These are phyloP conservation scores for Pammene fasciana DNA, from an alignment of 2,888 invertebrate species.

Conservation along the genomic window DNA sequence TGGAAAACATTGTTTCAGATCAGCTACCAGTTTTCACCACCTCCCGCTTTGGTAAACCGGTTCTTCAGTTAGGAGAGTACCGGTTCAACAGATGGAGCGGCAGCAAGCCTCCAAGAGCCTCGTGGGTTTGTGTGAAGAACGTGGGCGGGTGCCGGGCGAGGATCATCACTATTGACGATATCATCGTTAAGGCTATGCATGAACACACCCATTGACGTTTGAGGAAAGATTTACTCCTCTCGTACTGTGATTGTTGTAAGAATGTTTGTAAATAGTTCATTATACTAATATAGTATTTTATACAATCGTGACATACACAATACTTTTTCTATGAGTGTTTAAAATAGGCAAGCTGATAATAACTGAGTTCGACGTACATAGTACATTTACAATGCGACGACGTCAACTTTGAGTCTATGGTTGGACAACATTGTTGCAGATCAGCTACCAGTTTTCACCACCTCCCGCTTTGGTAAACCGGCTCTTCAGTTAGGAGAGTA, in stretches of 20 bases:
- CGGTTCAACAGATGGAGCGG: slow-evolving; percentile 27
- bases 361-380: too few species aligned
- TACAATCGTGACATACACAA: too few species aligned
- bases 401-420: too few species aligned
- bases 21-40: slow-evolving; percentile 6
- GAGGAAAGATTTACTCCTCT: not conserved
- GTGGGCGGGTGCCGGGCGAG: slow-evolving; percentile 43
- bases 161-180: slow-evolving; percentile 42
- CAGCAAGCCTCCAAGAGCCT: slow-evolving; percentile 13
- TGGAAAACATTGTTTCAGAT: slow-evolving; percentile 11
- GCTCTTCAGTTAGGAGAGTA: slow-evolving; percentile 23
- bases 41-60: slow-evolving; percentile 24
- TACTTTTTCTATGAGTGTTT: too few species aligned
- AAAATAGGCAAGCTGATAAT: too few species aligned
- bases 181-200: slow-evolving; percentile 33
- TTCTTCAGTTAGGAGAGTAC: slow-evolving; percentile 23
- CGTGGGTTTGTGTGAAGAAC: slow-evolving; percentile 32
- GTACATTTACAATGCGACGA: too few species aligned
- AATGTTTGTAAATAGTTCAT: too few species aligned
- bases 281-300: too few species aligned
- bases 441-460: slow-evolving; percentile 7
- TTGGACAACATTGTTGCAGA: slow-evolving; percentile 10
- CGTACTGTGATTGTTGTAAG: too few species aligned
- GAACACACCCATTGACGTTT: slow-evolving; percentile 36
- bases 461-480: slow-evolving; percentile 23